Evolutionary conservation across 2,888 invertebrate genomes (phyloP).

Genomic region (Cosmia trapezina): DNA sequence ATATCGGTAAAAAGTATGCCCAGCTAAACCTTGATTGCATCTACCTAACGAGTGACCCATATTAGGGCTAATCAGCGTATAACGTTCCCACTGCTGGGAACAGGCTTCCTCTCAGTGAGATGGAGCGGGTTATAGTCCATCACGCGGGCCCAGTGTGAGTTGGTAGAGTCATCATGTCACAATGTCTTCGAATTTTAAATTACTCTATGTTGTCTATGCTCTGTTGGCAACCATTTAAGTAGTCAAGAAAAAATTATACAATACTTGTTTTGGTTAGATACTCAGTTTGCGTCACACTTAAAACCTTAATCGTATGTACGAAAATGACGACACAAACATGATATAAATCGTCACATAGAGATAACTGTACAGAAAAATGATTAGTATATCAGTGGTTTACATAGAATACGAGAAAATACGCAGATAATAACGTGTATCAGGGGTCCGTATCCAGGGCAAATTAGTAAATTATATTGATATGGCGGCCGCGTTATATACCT

Average conservation of each 20-base stretch:
- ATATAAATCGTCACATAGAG: constrained; percentile 12
- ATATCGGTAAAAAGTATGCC: background rate
- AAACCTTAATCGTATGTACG: background rate
- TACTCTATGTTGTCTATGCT: background rate
- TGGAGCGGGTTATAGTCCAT: too few relatives aligned
- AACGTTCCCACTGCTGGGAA: too few relatives aligned
- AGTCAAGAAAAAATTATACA: background rate
- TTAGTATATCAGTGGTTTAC: constrained; percentile 13
- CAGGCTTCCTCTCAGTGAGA: too few relatives aligned
- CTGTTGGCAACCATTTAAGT: background rate
- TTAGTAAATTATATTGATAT: background rate
- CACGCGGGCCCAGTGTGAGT: too few relatives aligned
- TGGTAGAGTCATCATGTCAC: too few relatives aligned
- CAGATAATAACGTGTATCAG: constrained; percentile 24
- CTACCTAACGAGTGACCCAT: too few relatives aligned
- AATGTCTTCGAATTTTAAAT: too few relatives aligned
- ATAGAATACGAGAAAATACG: constrained; percentile 21
- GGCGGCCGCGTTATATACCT: too few relatives aligned
- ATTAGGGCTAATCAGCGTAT: too few relatives aligned
- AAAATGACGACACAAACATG: constrained; percentile 19
- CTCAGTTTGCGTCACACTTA: background rate
- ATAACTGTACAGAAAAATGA: constrained; percentile 2
- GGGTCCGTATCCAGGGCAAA: background rate
- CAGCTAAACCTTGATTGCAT: background rate
- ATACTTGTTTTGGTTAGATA: background rate